A percentile compares a stretch with the other conserved stretches of the same genome.
Evolutionary conservation across 2,888 invertebrate genomes (phyloP).

Genomic region (Xestoiulus laeticollis): DNA sequence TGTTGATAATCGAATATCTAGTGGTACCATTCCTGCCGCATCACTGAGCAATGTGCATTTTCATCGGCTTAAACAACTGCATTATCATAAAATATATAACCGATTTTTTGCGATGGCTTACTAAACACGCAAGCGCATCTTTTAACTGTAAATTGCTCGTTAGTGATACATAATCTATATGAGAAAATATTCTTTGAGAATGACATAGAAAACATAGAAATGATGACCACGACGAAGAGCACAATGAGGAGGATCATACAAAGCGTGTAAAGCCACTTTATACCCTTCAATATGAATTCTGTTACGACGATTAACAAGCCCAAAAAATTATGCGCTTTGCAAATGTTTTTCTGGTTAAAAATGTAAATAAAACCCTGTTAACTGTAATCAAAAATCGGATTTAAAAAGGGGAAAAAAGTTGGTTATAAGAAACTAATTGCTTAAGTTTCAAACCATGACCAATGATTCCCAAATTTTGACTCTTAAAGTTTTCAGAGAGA

Average conservation of each 20-base stretch:
- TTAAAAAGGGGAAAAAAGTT: not conserved
- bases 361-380: not conserved
- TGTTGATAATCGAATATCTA: not conserved
- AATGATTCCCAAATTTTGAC: not conserved
- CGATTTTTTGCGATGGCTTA: not conserved
- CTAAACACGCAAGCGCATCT: not conserved
- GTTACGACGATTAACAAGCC: not conserved
- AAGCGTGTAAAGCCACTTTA: not conserved
- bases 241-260: not conserved
- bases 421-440: not conserved
- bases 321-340: too few relatives aligned
- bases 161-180: slow-evolving; percentile 24
- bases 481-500: not conserved
- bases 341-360: not conserved
- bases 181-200: slow-evolving; percentile 24
- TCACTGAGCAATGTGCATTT: not conserved
- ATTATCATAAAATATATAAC: not conserved
- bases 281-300: not conserved
- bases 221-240: not conserved
- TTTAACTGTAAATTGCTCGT: not conserved
- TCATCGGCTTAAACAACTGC: not conserved
- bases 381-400: not conserved
- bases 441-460: not conserved
- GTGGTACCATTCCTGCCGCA: not conserved
- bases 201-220: slow-evolving; percentile 38